These are phyloP conservation scores for Macropis europaea DNA, from an alignment of 2,888 invertebrate genomes.

Conservation along the genomic window DNA sequence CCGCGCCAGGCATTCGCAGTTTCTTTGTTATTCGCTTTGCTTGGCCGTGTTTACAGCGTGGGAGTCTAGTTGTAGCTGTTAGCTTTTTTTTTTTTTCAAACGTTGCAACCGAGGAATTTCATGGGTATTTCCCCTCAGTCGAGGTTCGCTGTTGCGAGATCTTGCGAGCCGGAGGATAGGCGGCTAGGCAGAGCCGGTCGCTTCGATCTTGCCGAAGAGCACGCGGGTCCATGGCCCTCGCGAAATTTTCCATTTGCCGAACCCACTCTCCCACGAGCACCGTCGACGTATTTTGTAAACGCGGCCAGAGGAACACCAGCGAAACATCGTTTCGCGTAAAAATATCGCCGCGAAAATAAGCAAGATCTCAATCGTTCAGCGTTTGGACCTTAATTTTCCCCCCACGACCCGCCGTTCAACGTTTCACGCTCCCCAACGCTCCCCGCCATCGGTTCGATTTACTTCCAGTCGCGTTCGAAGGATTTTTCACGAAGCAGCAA, in stretches of 20 bases:
- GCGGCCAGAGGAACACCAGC: constrained; percentile 11
- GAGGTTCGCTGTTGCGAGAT: too few species aligned
- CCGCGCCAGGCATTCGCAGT: constrained; percentile 8
- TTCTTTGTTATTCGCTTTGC: constrained; percentile 27
- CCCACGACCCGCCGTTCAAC: background rate
- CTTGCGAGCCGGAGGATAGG: too few species aligned
- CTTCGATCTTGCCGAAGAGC: background rate
- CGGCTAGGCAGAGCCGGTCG: too few species aligned
- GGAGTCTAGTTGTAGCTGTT: background rate
- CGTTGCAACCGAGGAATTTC: background rate
- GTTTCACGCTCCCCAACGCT: too few species aligned
- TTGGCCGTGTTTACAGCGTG: constrained; percentile 13
- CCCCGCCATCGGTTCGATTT: too few species aligned
- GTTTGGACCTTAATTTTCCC: constrained; percentile 46
- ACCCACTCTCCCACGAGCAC: constrained; percentile 10
- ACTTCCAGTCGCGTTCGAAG: too few species aligned
- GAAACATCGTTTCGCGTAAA: constrained; percentile 57
- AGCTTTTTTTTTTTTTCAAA: background rate
- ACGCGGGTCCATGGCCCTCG: background rate
- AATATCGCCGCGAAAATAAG: constrained; percentile 69
- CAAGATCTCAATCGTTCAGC: constrained; percentile 58
- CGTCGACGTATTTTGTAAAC: constrained; percentile 35
- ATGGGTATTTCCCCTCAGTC: too few species aligned
- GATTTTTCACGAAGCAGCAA: too few species aligned
- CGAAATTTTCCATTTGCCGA: constrained; percentile 45